Evolutionary conservation across 2,113 vertebrate genomes (phyloP).

Genomic region (human): DNA sequence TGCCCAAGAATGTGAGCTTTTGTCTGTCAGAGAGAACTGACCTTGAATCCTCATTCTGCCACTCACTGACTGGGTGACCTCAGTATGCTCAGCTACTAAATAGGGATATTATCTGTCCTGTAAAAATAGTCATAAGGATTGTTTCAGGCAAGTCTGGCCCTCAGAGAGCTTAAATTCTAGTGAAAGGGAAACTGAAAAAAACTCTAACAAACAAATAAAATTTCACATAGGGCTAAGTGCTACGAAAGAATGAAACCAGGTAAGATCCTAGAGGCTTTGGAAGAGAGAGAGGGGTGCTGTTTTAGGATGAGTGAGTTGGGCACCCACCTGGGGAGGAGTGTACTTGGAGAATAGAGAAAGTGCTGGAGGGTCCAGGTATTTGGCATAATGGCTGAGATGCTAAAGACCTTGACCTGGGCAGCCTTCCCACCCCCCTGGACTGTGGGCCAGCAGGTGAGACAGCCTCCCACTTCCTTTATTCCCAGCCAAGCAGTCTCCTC

Average conservation of each 20-base stretch:
- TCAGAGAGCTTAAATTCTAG: background rate
- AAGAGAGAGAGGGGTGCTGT: background rate
- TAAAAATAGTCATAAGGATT: background rate
- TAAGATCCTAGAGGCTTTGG: background rate
- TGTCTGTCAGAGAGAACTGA: background rate
- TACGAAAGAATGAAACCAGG: slow-evolving; percentile 20
- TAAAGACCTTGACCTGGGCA: background rate
- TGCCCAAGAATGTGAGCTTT: background rate
- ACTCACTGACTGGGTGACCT: background rate
- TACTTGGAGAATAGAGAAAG: background rate
- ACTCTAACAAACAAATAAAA: background rate
- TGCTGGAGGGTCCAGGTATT: background rate
- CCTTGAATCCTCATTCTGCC: background rate
- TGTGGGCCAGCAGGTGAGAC: background rate
- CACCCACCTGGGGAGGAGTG: background rate
- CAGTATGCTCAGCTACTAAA: background rate
- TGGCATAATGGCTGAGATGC: background rate
- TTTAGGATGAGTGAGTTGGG: background rate
- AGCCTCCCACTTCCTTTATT: background rate
- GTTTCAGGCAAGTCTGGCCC: background rate
- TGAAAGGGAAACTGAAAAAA: background rate
- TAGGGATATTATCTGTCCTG: background rate
- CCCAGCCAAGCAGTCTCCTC: background rate
- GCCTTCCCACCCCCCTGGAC: background rate
- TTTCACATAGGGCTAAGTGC: background rate